These are phyloP conservation scores for Rhynchomys soricoides DNA, from an alignment of 2,113 vertebrate genomes.

Conservation along the genomic window DNA sequence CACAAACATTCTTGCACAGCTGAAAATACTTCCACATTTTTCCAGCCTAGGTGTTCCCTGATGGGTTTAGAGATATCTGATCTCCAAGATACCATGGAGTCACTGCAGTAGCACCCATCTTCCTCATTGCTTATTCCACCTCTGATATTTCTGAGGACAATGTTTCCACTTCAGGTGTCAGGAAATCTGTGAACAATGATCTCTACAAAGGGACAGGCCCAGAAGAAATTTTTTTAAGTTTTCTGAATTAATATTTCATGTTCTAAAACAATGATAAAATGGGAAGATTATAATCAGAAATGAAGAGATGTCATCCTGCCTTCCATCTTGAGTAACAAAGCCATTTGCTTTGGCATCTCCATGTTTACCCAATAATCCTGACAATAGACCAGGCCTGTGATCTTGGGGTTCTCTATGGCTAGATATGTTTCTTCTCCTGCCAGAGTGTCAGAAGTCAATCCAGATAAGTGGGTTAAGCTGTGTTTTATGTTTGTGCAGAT, in stretches of 20 bases:
- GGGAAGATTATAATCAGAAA: not conserved
- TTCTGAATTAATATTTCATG: not conserved
- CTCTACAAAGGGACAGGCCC: not conserved
- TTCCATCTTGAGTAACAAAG: too few species aligned
- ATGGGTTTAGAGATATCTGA: not conserved
- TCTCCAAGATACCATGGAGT: rapidly evolving
- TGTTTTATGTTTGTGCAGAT: not conserved
- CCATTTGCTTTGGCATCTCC: not conserved
- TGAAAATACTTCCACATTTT: rapidly evolving
- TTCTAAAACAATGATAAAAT: not conserved
- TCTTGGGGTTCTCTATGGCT: not conserved
- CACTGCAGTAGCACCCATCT: rapidly evolving
- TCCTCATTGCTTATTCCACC: rapidly evolving
- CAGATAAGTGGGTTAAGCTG: not conserved
- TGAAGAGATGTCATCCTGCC: rapidly evolving
- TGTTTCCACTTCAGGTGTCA: not conserved
- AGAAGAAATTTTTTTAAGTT: not conserved
- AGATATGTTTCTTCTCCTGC: not conserved
- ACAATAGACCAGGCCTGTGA: not conserved
- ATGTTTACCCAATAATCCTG: not conserved
- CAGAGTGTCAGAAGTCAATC: not conserved
- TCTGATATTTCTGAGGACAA: not conserved
- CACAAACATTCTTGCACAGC: not conserved
- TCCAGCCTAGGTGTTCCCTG: rapidly evolving
- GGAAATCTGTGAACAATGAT: not conserved